Evolutionary conservation across 2,113 vertebrate species (phyloP).

Genomic region (Ginglymostoma cirratum): DNA sequence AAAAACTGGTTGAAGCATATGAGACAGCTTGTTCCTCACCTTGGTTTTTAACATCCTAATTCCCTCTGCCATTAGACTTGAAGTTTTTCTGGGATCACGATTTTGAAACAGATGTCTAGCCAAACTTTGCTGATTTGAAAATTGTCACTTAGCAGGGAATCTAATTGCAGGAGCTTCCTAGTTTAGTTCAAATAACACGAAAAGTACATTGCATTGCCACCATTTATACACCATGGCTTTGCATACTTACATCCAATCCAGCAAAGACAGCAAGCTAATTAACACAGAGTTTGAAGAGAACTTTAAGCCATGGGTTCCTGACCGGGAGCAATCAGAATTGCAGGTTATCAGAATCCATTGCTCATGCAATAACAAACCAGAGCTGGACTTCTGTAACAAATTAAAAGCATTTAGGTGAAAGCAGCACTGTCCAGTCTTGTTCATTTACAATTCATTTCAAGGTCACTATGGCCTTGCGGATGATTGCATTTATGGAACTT

Average conservation of each 20-base stretch:
- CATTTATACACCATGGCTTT: background rate
- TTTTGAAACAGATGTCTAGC: conserved; percentile 16
- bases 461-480: background rate
- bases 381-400: background rate
- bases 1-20: background rate
- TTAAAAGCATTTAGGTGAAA: background rate
- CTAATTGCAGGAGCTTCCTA: background rate
- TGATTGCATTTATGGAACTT: background rate
- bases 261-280: conserved; percentile 32
- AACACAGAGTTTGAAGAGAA: background rate
- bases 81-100: background rate
- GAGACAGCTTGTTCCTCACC: background rate
- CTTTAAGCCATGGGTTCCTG: conserved; percentile 7
- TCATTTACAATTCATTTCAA: background rate
- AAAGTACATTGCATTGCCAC: background rate
- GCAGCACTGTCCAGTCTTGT: background rate
- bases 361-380: background rate
- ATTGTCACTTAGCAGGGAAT: conserved; percentile 31
- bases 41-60: background rate
- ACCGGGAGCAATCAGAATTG: conserved; percentile 3
- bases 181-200: background rate
- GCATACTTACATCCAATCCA: background rate
- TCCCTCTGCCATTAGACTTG: background rate
- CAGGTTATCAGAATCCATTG: background rate
- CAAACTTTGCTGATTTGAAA: conserved; percentile 23